Evolutionary conservation across 1,140 invertebrate genomes (phyloP).

Genomic region (Drosophila pseudoobscura): DNA sequence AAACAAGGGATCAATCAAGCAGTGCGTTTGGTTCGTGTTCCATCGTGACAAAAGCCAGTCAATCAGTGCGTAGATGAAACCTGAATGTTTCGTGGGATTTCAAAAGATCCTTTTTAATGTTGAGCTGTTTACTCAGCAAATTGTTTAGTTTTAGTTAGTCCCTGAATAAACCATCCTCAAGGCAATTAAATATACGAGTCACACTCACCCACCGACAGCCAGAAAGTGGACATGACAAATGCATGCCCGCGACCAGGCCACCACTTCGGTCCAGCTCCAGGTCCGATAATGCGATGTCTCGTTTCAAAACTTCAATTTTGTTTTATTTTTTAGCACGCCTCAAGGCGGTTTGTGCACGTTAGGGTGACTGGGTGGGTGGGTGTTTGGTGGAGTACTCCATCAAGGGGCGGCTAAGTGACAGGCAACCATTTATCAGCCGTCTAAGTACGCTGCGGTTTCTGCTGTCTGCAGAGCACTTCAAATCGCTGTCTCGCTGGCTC

Average conservation of each 20-base stretch:
- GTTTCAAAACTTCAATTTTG: slow-evolving; percentile 20
- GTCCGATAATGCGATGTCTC: slow-evolving; percentile 33
- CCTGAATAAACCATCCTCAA: too few relatives aligned
- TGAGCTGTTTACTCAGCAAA: too few relatives aligned
- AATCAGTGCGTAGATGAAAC: too few relatives aligned
- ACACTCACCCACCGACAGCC: too few relatives aligned
- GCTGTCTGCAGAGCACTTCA: slow-evolving; percentile 54
- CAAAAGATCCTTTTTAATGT: too few relatives aligned
- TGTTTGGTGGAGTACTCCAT: slow-evolving; percentile 18
- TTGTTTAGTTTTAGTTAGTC: too few relatives aligned
- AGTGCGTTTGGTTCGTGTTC: too few relatives aligned
- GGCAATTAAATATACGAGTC: too few relatives aligned
- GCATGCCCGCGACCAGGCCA: too few relatives aligned
- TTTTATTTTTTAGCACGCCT: slow-evolving; percentile 29
- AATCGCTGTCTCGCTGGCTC: slow-evolving; percentile 40
- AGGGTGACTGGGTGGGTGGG: neutral
- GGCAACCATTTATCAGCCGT: slow-evolving; percentile 71
- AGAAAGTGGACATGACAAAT: neutral
- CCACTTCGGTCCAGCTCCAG: neutral
- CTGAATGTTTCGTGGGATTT: too few relatives aligned
- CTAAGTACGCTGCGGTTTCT: slow-evolving; percentile 69
- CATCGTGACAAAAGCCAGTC: too few relatives aligned
- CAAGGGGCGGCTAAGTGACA: slow-evolving; percentile 47
- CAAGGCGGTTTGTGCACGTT: neutral
- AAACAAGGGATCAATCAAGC: too few relatives aligned